Percentiles rank a stretch among this genome's conserved stretches.
Evolutionary conservation across 2,113 vertebrate genomes (phyloP).

Genomic region (Stomatorhinus ivindoensis): DNA sequence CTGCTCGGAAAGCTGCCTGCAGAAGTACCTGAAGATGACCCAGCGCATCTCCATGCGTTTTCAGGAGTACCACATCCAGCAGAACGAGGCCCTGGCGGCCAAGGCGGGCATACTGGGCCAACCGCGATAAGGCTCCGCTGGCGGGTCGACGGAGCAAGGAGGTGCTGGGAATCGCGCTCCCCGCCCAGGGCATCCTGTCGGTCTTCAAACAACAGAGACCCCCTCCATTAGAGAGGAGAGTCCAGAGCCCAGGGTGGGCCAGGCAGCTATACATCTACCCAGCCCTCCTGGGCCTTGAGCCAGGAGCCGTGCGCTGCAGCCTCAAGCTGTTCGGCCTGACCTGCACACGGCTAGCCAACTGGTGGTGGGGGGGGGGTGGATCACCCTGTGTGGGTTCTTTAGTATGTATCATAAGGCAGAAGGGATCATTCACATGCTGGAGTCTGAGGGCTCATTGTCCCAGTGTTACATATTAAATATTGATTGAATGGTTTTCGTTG

Average conservation of each 20-base stretch:
- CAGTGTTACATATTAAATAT: not conserved
- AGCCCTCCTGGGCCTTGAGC: not conserved
- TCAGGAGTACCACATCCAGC: constrained; percentile 98
- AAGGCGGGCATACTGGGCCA: constrained; percentile 86
- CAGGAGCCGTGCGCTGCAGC: not conserved
- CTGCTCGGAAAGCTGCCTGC: constrained; percentile 89
- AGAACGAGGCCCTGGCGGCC: constrained; percentile 93
- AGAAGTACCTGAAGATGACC: constrained; percentile 98
- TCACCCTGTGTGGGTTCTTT: not conserved
- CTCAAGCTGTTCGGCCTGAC: not conserved
- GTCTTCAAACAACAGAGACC: constrained; percentile 7
- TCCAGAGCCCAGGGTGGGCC: not conserved
- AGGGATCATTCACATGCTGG: not conserved
- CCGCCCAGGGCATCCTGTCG: too few species aligned
- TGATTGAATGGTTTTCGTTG: not conserved
- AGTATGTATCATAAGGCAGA: not conserved
- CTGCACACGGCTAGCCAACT: not conserved
- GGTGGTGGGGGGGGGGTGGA: not conserved
- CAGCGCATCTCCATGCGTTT: constrained; percentile 98
- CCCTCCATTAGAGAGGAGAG: not conserved
- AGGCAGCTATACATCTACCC: not conserved
- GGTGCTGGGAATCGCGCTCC: not conserved
- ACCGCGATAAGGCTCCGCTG: constrained; percentile 54
- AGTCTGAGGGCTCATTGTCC: not conserved
- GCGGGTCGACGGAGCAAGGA: not conserved